These are phyloP conservation scores for Apamea sordens DNA, from an alignment of 2,888 invertebrate genomes.

Conservation along the genomic window DNA sequence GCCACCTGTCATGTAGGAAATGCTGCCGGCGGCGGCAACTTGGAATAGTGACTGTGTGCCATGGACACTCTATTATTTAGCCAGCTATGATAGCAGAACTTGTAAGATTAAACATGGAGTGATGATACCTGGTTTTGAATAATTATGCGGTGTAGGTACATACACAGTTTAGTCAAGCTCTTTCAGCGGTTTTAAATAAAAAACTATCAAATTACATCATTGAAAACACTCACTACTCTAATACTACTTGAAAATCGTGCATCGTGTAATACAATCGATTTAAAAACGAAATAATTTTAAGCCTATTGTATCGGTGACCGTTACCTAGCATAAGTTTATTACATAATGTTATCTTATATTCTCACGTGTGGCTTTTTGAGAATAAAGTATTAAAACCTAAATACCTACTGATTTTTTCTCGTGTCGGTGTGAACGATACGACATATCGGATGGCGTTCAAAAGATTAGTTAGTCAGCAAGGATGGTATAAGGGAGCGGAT, in stretches of 20 bases:
- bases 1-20: slow-evolving; percentile 44
- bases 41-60: slow-evolving; percentile 10
- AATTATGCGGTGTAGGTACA: neutral
- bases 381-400: neutral
- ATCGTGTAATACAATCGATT: neutral
- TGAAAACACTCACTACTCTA: neutral
- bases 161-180: neutral
- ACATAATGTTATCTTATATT: too few species aligned
- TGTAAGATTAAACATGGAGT: slow-evolving; percentile 11
- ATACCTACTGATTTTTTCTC: neutral
- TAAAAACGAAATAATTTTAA: neutral
- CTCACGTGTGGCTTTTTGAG: neutral
- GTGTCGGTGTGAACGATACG: neutral
- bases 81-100: neutral
- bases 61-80: slow-evolving; percentile 33
- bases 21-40: slow-evolving; percentile 9
- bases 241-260: neutral
- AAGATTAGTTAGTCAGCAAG: neutral
- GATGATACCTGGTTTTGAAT: slow-evolving; percentile 17
- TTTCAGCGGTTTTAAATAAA: neutral
- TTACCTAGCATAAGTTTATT: neutral
- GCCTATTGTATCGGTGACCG: neutral
- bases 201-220: neutral
- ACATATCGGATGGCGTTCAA: neutral
- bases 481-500: too few species aligned